Evolutionary conservation across 1,140 invertebrate species (phyloP), one percentile per base, ranked within the genome.

Genomic region (Amphibalanus amphitrite): DNA sequence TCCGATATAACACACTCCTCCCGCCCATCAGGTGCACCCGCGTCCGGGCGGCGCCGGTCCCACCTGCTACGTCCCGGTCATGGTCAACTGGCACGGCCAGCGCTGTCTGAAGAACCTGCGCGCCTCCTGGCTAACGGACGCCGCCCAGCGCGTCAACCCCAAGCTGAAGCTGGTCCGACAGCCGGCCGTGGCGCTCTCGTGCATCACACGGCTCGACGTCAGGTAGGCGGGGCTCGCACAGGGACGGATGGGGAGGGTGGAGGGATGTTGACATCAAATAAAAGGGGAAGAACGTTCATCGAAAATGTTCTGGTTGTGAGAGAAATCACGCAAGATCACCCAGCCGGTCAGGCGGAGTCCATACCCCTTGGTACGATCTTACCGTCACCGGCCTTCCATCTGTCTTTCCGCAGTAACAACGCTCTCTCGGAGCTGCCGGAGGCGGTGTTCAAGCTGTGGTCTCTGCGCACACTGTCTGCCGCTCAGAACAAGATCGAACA

Each of bases 41-140:
- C n/a, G n/a, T n/a, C n/a, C n/a, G n/a, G n/a, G n/a, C n/a, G n/a
- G n/a, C n/a, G n/a, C n/a, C n/a, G n/a, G n/a, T n/a, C n/a, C n/a
- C n/a, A n/a, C n/a, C n/a, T n/a, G n/a, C n/a, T n/a, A 89, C 70
- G 87, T 85, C 64, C 85, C 95, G 0, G 93, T 95, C 0, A 94
- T 95, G 85, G 86, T 98, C 4, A 93, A 95, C 80, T 98, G 96
- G 96, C 90, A 97, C 75, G 87, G 90, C 75, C 87, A 93, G 75
- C 85, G 87, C 70, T 87, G 87, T 78, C 84, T 87, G 29, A 86
- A 75, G 71, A 70, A 70, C 10, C 72, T 75, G 81, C 87, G 78
- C 70, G 84, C 89, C 38, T 87, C 91, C 70, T 98, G 94, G 93
- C 78, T 98, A 15, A 78, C 84, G 20, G 88, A 89, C 74, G 92